A percentile compares a stretch with the other conserved stretches of the same genome.
Evolutionary conservation across 2,888 invertebrate species (phyloP).

Genomic region (Stictocephala bisonia): DNA sequence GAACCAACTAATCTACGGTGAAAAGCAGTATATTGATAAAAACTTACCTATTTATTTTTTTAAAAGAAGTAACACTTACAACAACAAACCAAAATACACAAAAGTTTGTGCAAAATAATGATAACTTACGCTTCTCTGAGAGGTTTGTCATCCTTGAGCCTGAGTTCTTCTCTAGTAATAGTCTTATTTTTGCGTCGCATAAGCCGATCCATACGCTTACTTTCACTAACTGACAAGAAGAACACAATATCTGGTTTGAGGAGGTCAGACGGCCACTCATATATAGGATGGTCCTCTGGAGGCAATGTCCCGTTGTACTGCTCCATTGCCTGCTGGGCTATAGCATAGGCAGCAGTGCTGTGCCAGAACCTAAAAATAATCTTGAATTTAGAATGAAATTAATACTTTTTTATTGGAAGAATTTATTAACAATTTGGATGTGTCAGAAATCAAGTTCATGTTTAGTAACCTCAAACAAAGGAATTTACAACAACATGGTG

Average conservation of each 20-base stretch:
- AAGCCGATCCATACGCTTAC: constrained; percentile 62
- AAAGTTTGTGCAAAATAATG: too few relatives aligned
- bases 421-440: too few relatives aligned
- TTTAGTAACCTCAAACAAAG: too few relatives aligned
- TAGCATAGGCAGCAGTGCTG: constrained; percentile 65
- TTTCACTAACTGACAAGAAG: constrained; percentile 65
- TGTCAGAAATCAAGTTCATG: too few relatives aligned
- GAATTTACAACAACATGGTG: too few relatives aligned
- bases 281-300: constrained; percentile 61
- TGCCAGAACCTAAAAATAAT: constrained; percentile 68
- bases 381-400: too few relatives aligned
- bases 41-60: too few relatives aligned
- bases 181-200: constrained; percentile 60
- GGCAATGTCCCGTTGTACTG: constrained; percentile 61
- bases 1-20: too few relatives aligned
- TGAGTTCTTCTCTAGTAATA: constrained; percentile 47
- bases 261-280: constrained; percentile 66
- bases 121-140: constrained; percentile 47
- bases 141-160: constrained; percentile 44
- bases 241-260: constrained; percentile 65
- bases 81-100: too few relatives aligned
- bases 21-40: too few relatives aligned
- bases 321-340: constrained; percentile 62
- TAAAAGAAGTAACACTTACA: too few relatives aligned
- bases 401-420: too few relatives aligned